Percentiles rank a stretch among this genome's conserved stretches.
Conservation (phyloP, 2,797 vertebrate species). For the Glossophaga mutica region DNA sequence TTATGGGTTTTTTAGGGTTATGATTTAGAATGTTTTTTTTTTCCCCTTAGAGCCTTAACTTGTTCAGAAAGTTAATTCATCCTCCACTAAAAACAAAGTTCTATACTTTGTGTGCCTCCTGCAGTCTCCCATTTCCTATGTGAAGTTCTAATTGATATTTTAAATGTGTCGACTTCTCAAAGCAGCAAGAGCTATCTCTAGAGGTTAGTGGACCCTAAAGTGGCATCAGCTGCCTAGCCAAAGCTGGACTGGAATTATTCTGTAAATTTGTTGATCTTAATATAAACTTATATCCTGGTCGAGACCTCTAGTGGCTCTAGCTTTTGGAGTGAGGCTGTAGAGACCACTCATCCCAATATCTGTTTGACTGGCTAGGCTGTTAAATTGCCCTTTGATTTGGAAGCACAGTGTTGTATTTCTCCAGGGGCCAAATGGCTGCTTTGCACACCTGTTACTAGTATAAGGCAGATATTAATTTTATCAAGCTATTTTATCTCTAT, state of each 20-base stretch:
- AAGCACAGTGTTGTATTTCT: slow-evolving; percentile 7
- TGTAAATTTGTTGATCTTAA: slow-evolving; percentile 38
- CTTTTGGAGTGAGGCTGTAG: slow-evolving; percentile 15
- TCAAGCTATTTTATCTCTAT: slow-evolving; percentile 21
- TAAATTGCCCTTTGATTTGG: slow-evolving; percentile 1
- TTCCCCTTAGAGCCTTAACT: slow-evolving; percentile 30
- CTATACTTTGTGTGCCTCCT: slow-evolving; percentile 12
- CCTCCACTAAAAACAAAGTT: neutral
- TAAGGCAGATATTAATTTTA: slow-evolving; percentile 33
- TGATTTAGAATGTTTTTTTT: neutral
- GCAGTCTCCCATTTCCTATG: neutral
- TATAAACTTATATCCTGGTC: neutral
- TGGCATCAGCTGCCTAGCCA: slow-evolving; percentile 18
- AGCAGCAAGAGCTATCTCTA: slow-evolving; percentile 48
- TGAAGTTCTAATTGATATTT: slow-evolving; percentile 31
- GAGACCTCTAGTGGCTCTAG: neutral
- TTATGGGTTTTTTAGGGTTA: neutral
- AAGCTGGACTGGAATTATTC: neutral
- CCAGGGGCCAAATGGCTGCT: slow-evolving; percentile 7
- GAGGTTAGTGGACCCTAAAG: neutral
- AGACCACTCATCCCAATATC: neutral
- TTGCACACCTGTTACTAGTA: slow-evolving; percentile 12
- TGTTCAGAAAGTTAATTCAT: slow-evolving; percentile 42
- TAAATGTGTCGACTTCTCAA: slow-evolving; percentile 1
- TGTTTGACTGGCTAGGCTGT: slow-evolving; percentile 16